Evolutionary conservation across 2,113 vertebrate species (phyloP).

Genomic region (Leptocoma aspasia): DNA sequence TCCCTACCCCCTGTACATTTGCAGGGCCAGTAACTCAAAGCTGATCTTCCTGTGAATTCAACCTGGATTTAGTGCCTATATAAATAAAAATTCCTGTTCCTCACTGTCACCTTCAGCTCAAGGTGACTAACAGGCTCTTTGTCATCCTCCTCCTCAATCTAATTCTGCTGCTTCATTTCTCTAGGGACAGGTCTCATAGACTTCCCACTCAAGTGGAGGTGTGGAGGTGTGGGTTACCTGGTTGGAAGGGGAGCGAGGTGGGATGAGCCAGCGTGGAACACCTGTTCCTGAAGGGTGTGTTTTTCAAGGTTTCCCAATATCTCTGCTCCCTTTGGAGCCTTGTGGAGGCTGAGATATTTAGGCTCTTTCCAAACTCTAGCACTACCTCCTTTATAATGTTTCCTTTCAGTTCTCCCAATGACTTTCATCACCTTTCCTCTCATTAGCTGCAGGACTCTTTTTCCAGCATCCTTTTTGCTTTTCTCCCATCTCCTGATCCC

Average conservation of each 20-base stretch:
- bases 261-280: not conserved
- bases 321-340: not conserved
- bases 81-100: not conserved
- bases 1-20: not conserved
- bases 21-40: not conserved
- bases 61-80: not conserved
- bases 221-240: not conserved
- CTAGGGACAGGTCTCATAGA: not conserved
- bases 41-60: not conserved
- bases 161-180: not conserved
- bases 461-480: not conserved
- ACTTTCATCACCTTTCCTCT: not conserved
- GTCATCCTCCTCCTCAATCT: not conserved
- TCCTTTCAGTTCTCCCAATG: not conserved
- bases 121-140: not conserved
- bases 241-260: accelerated
- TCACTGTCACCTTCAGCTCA: not conserved
- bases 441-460: not conserved
- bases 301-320: not conserved
- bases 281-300: not conserved
- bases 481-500: not conserved
- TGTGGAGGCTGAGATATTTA: not conserved
- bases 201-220: not conserved
- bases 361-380: not conserved
- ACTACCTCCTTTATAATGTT: accelerated